A percentile compares a stretch with the other conserved stretches of the same genome.
Evolutionary conservation across 2,113 vertebrate genomes (phyloP).

Genomic region (Chloropsis hardwickii): DNA sequence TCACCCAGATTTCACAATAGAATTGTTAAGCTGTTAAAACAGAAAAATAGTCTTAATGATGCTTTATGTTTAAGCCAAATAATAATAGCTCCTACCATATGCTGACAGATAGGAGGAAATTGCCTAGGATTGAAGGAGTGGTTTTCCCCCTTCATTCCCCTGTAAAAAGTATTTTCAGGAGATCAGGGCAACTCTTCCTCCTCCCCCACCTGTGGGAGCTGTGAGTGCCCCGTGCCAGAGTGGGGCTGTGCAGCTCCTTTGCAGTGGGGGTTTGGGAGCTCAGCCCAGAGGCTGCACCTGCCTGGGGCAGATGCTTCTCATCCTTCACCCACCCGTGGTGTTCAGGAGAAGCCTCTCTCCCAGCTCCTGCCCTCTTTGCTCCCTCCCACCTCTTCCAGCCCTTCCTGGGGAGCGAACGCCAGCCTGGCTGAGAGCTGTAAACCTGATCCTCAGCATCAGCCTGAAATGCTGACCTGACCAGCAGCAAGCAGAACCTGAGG

Average conservation of each 20-base stretch:
- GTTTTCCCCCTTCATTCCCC: neutral
- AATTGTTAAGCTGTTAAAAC: conserved; percentile 24
- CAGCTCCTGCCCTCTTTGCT: neutral
- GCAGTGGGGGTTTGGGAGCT: neutral
- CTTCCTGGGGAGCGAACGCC: neutral
- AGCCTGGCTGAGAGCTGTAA: neutral
- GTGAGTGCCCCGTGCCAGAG: neutral
- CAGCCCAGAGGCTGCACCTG: neutral
- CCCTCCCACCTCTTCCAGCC: neutral
- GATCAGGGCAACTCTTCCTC: neutral
- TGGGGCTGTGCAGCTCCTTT: neutral
- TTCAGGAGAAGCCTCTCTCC: neutral
- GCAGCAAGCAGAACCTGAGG: neutral
- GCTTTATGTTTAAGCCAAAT: conserved; percentile 7
- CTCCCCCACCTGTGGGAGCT: neutral
- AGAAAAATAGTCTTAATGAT: conserved; percentile 29
- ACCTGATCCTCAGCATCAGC: neutral
- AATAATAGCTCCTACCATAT: neutral
- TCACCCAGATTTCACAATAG: conserved; percentile 40
- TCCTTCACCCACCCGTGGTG: neutral
- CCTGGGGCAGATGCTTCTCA: neutral
- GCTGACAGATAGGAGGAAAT: conserved; percentile 13
- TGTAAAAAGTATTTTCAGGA: neutral
- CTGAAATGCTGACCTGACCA: neutral
- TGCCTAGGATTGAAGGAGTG: neutral